phyloP scores from a whole-genome alignment of 2,888 invertebrate genomes.

The Epirrita christyi region DNA sequence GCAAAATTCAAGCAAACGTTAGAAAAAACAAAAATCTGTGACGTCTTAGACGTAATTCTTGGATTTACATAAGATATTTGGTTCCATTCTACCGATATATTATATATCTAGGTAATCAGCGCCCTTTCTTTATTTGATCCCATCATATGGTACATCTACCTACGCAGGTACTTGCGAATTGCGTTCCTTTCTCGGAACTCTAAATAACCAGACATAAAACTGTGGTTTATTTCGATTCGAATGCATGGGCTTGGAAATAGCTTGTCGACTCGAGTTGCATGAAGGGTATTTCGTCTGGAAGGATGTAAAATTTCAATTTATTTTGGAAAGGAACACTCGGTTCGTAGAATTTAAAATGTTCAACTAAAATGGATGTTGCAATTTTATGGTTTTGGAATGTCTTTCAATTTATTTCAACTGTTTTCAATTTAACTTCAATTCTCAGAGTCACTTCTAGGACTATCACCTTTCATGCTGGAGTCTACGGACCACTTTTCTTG shows the following conservation, averaged over 20 bases:
- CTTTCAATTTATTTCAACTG: background rate
- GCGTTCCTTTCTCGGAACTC: constrained; percentile 28
- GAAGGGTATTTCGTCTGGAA: constrained; percentile 1
- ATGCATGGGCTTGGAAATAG: constrained; percentile 31
- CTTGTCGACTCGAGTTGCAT: constrained; percentile 6
- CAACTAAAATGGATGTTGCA: background rate
- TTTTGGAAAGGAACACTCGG: constrained; percentile 9
- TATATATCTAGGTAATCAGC: constrained; percentile 9
- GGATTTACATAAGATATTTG: no score
- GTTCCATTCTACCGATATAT: constrained; percentile 3
- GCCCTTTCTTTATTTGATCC: constrained; percentile 2
- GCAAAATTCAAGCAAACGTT: no score
- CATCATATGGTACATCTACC: background rate
- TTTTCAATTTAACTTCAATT: no score
- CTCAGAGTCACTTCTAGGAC: no score
- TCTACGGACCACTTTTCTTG: no score
- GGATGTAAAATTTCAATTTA: constrained; percentile 24
- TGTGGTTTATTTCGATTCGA: constrained; percentile 32
- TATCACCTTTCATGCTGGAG: no score
- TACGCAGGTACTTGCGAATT: constrained; percentile 22
- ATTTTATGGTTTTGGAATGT: background rate
- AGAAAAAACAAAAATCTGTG: no score
- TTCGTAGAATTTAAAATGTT: constrained; percentile 7
- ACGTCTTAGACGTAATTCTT: no score
- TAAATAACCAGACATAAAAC: constrained; percentile 36